Base-by-base conservation (phyloP, 1,140 invertebrate genomes). In the Whitmania pigra region DNA sequence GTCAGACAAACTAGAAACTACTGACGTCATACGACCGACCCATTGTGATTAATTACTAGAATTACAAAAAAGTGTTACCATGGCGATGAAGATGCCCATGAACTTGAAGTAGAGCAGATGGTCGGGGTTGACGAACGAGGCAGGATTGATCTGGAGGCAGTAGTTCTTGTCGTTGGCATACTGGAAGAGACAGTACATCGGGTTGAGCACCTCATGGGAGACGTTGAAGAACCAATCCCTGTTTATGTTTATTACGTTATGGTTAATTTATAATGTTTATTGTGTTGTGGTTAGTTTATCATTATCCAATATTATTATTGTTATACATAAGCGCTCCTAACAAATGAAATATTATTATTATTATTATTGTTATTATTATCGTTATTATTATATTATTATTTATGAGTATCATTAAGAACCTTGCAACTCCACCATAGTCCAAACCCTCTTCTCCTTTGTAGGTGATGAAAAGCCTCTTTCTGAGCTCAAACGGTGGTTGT, bases 121-220 rank as follows among this genome's bases (percentile, higher is more conserved):
- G 84, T 99, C 96, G 6, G 96, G 96, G 86, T 99, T 99, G 20
- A 99, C 92, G 79, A 97, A 97, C 15, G 94, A 97, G 63, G 94
- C 95, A 36, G 95, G 93, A 85, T 99, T 99, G 73, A 99, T 99
- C 87, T 99, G 95, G 75, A 99, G 86, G 80, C 92, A 94, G 83
- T 98, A 99, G 84, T 99, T 98, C 79, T 92, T 96, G 82, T 96
- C 97, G 82, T 95, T 97, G 20, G 96, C 95, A 81, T 99, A 99
- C 84, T 98, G 95, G 81, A 99, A 99, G 66, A 99, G 85, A 82
- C 96, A 98, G 83, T 99, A 99, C 96, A 99, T 99, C 7, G 97
- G 97, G 85, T 99, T 99, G n/a, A 99, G 85, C 15, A 99, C 95
- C 85, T 99, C 96, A 79, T 99, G 96, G 18, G 94, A 98, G 18